phyloP scores from a whole-genome alignment of 2,113 vertebrate species.

The Eublepharis macularius region DNA sequence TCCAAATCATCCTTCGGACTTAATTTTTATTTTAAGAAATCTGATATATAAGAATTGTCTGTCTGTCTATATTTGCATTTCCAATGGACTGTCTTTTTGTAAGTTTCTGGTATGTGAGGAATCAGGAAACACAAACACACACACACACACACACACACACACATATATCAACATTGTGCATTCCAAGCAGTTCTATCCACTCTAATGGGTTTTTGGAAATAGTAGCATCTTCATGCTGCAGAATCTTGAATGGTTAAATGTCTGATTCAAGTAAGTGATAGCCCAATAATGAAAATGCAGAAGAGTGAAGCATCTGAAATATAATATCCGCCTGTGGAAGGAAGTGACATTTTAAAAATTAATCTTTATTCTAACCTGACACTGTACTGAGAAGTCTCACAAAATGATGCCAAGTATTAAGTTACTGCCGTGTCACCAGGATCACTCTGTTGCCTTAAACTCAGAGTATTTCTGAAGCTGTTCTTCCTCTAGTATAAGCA shows the following conservation, averaged over 20 bases:
- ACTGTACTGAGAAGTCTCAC: slow-evolving; percentile 25
- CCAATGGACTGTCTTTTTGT: slow-evolving; percentile 15
- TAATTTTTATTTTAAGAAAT: slow-evolving; percentile 27
- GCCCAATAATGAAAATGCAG: slow-evolving; percentile 43
- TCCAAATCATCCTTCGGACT: background rate
- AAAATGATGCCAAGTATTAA: slow-evolving; percentile 3
- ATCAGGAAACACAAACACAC: slow-evolving; percentile 40
- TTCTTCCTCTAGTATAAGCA: background rate
- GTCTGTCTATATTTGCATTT: background rate
- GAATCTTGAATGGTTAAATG: slow-evolving; percentile 45
- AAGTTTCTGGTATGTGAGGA: slow-evolving; percentile 31
- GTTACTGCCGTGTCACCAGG: background rate
- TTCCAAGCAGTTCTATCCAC: slow-evolving; percentile 62
- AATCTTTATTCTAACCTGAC: slow-evolving; percentile 46
- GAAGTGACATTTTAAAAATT: slow-evolving; percentile 46
- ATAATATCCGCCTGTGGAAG: slow-evolving; percentile 35
- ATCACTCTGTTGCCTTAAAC: background rate
- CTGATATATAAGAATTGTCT: background rate
- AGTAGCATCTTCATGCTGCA: slow-evolving; percentile 32
- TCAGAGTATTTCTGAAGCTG: background rate
- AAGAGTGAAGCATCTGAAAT: slow-evolving; percentile 50
- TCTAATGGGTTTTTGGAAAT: slow-evolving; percentile 70
- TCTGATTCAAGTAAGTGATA: slow-evolving; percentile 39
- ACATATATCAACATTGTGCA: slow-evolving; percentile 41
- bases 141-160: too few species aligned